Percentiles rank a stretch among this genome's conserved stretches.
These are phyloP conservation scores for Sipha flava DNA, from an alignment of 1,140 invertebrate genomes.

Conservation along the genomic window DNA sequence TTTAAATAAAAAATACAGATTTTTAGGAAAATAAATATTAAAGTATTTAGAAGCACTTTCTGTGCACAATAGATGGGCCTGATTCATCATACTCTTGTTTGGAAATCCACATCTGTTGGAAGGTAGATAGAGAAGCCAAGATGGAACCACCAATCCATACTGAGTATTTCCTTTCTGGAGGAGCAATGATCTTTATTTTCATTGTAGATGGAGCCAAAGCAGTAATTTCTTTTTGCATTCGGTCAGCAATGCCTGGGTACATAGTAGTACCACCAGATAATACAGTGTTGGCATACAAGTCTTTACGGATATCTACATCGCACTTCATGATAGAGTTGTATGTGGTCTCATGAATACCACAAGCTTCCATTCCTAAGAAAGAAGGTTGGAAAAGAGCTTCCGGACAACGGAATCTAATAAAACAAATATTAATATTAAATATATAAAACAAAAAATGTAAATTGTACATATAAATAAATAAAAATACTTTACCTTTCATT, in stretches of 20 bases:
- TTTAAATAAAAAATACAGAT: constrained; percentile 30
- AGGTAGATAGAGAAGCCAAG: constrained; percentile 74
- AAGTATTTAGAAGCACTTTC: constrained; percentile 83
- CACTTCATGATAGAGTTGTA: constrained; percentile 98
- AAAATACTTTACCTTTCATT: constrained; percentile 47
- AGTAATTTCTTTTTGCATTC: constrained; percentile 71
- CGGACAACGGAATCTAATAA: constrained; percentile 94
- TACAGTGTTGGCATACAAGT: constrained; percentile 92
- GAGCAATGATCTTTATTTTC: constrained; percentile 77
- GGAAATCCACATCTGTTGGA: constrained; percentile 93
- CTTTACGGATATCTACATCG: constrained; percentile 87
- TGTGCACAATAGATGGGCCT: constrained; percentile 86
- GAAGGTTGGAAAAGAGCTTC: constrained; percentile 94
- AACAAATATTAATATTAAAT: constrained; percentile 52
- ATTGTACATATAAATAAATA: background rate
- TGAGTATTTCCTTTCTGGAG: constrained; percentile 75
- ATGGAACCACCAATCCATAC: constrained; percentile 83
- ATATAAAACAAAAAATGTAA: background rate
- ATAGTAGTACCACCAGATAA: constrained; percentile 94
- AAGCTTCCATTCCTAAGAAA: constrained; percentile 91
- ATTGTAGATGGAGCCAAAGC: constrained; percentile 63
- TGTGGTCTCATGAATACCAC: constrained; percentile 87
- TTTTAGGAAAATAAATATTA: constrained; percentile 30
- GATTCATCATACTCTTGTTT: constrained; percentile 94
- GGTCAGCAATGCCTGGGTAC: constrained; percentile 82